A percentile compares a stretch with the other conserved stretches of the same genome.
phyloP scores from a whole-genome alignment of 2,797 vertebrate genomes.

The Sebastes nivosus region DNA sequence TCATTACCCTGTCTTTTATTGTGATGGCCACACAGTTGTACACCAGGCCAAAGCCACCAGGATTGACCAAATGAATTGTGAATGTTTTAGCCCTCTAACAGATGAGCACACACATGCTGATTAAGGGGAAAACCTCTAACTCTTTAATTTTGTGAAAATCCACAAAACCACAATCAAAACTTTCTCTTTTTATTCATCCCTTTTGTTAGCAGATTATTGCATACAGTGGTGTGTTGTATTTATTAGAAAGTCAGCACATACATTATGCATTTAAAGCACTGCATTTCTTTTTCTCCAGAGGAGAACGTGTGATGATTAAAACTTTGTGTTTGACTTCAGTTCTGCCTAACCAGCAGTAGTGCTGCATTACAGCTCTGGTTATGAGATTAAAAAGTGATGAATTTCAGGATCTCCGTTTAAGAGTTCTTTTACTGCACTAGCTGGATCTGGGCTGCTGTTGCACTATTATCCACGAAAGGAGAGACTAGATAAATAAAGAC shows the following conservation, averaged over 20 bases:
- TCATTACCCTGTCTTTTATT: not conserved
- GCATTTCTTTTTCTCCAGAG: not conserved
- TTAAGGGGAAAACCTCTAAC: not conserved
- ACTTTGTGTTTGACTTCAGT: not conserved
- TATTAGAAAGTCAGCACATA: not conserved
- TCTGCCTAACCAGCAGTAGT: not conserved
- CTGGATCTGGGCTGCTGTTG: not conserved
- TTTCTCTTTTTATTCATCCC: not conserved
- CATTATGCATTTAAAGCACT: not conserved
- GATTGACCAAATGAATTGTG: no score
- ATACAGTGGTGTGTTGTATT: not conserved
- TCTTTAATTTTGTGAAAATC: not conserved
- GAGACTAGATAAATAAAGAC: not conserved
- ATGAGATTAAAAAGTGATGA: not conserved
- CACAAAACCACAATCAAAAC: not conserved
- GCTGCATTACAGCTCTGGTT: not conserved
- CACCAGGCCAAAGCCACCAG: not conserved
- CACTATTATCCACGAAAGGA: not conserved
- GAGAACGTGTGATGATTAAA: not conserved
- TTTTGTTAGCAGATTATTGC: not conserved
- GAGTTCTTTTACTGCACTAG: not conserved
- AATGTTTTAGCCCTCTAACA: not conserved
- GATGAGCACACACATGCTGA: not conserved
- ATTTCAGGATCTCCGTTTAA: not conserved
- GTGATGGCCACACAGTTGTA: not conserved